Percentiles rank a stretch among this genome's conserved stretches.
Conservation (phyloP, 2,888 invertebrate genomes). For the Eristalis pertinax region DNA sequence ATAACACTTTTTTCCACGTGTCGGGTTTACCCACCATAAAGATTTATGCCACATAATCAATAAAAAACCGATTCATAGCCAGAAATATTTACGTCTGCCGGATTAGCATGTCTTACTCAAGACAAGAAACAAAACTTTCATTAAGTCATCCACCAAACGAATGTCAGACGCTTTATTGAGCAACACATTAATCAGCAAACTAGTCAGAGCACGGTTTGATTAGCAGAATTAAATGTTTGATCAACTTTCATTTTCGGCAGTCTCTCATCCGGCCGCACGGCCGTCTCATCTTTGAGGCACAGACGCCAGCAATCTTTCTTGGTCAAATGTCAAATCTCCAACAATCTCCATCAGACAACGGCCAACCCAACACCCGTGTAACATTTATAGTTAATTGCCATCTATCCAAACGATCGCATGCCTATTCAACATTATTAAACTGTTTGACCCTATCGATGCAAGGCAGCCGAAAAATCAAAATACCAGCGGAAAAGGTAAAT, state of each 20-base stretch:
- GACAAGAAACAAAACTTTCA: not conserved
- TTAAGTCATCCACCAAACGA: not conserved
- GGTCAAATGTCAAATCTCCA: conserved; percentile 45
- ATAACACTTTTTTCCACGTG: too few relatives aligned
- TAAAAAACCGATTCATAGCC: not conserved
- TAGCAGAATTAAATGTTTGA: not conserved
- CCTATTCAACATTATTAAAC: not conserved
- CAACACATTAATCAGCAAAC: not conserved
- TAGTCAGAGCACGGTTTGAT: not conserved
- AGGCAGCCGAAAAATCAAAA: not conserved
- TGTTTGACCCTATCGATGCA: conserved; percentile 31
- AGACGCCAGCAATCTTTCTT: not conserved
- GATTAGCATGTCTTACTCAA: not conserved
- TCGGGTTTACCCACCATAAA: too few relatives aligned
- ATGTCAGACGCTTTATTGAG: not conserved
- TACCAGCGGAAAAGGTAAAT: not conserved
- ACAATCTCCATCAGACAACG: not conserved
- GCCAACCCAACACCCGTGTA: not conserved
- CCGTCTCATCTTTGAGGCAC: not conserved
- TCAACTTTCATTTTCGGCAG: conserved; percentile 25
- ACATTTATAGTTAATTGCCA: conserved; percentile 38
- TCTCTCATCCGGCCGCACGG: not conserved
- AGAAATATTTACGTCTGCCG: not conserved
- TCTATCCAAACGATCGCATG: not conserved
- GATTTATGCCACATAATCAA: not conserved